phyloP scores from a whole-genome alignment of 2,888 invertebrate species.

The Tridacna crocea region DNA sequence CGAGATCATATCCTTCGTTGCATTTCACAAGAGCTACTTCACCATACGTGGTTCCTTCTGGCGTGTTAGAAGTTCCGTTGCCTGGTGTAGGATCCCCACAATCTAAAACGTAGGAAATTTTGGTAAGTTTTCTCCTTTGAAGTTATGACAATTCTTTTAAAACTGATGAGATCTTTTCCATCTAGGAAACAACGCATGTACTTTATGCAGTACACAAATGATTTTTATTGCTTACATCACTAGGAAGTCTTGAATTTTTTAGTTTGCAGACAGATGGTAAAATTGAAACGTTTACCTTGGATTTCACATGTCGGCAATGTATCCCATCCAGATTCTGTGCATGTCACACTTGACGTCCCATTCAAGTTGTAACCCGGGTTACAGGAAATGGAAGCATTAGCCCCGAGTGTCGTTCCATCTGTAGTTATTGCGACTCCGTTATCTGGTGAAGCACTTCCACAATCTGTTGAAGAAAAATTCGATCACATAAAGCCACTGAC shows the following conservation, averaged over 20 bases:
- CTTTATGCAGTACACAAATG: too few relatives aligned
- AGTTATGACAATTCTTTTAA: too few relatives aligned
- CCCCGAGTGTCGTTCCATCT: conserved; percentile 2
- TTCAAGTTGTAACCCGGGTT: conserved; percentile 4
- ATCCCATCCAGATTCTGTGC: conserved; percentile 18
- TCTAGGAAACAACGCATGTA: too few relatives aligned
- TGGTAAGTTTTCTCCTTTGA: too few relatives aligned
- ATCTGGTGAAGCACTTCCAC: neutral
- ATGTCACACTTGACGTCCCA: conserved; percentile 8
- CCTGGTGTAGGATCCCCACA: neutral
- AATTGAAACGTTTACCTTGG: too few relatives aligned
- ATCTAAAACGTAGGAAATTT: neutral
- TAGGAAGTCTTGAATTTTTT: too few relatives aligned
- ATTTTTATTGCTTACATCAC: too few relatives aligned
- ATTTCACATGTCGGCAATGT: neutral
- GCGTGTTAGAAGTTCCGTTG: neutral
- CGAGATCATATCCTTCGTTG: conserved; percentile 16
- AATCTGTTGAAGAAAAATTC: conserved; percentile 1
- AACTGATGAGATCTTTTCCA: too few relatives aligned
- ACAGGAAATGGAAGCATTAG: conserved; percentile 6
- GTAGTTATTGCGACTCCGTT: neutral
- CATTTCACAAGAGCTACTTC: conserved; percentile 19
- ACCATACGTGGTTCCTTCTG: conserved; percentile 23
- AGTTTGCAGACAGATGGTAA: too few relatives aligned
- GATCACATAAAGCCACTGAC: too few relatives aligned